These are phyloP conservation scores for Ellobium chinense DNA, from an alignment of 2,888 invertebrate species.

Conservation along the genomic window DNA sequence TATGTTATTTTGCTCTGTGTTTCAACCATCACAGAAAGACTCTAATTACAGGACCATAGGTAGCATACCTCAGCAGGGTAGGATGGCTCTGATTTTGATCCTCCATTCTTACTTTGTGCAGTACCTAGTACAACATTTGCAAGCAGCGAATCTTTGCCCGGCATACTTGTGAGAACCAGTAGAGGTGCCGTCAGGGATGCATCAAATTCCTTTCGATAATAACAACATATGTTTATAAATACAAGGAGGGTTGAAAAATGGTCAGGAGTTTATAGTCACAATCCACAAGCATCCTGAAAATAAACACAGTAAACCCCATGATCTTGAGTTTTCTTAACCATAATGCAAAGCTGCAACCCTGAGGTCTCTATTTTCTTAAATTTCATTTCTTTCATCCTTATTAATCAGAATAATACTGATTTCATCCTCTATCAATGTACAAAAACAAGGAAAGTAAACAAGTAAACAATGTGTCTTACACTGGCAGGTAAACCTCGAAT, in stretches of 20 bases:
- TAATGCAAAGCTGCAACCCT: too few species aligned
- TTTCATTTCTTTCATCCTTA: too few species aligned
- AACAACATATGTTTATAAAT: too few species aligned
- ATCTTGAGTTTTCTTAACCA: too few species aligned
- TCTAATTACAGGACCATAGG: too few species aligned
- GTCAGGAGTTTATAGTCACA: too few species aligned
- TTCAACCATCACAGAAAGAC: too few species aligned
- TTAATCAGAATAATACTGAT: too few species aligned
- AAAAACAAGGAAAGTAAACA: neutral
- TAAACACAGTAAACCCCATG: neutral
- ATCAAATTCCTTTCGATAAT: too few species aligned
- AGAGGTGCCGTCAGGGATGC: slow-evolving; percentile 46
- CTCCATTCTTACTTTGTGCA: neutral
- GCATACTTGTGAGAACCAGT: slow-evolving; percentile 54
- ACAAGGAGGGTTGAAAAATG: too few species aligned
- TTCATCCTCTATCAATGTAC: neutral
- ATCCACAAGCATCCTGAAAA: neutral
- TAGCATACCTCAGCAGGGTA: slow-evolving; percentile 6
- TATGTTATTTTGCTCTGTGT: too few species aligned
- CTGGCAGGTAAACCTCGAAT: neutral
- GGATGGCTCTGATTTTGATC: neutral
- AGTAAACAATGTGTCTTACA: neutral
- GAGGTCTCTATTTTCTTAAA: too few species aligned
- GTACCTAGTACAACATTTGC: slow-evolving; percentile 53
- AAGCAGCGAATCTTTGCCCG: slow-evolving; percentile 54